Percentiles rank a stretch among this genome's conserved stretches.
Conservation (phyloP, 2,113 vertebrate genomes). For the Zeus faber region DNA sequence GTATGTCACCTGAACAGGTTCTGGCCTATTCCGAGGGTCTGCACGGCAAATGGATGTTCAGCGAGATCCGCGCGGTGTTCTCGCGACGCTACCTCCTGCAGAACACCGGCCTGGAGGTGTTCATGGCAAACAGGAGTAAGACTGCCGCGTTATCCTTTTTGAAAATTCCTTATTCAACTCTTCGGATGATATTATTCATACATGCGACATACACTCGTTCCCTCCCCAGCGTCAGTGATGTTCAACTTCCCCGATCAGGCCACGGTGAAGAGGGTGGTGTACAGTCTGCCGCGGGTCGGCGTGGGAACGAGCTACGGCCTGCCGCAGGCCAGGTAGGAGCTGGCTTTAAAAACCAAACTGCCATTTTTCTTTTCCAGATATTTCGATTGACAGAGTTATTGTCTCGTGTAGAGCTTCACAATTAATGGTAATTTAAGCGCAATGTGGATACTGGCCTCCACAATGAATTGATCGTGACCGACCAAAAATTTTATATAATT, state of each 20-base stretch:
- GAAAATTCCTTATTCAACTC: not conserved
- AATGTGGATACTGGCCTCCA: no score
- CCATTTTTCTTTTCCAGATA: no score
- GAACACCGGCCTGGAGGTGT: conserved; percentile 95
- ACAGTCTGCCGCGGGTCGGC: conserved; percentile 95
- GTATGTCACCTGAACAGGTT: conserved; percentile 75
- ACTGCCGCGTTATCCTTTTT: conserved; percentile 15
- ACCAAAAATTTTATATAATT: no score
- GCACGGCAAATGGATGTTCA: conserved; percentile 99
- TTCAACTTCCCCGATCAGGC: conserved; percentile 99
- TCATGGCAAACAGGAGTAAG: conserved; percentile 99
- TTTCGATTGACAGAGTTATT: no score
- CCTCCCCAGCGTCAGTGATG: conserved; percentile 91
- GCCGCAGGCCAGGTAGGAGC: conserved; percentile 96
- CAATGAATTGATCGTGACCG: no score
- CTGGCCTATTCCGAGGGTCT: conserved; percentile 95
- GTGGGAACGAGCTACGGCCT: conserved; percentile 98
- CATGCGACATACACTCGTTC: no score
- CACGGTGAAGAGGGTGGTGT: conserved; percentile 97
- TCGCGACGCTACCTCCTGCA: conserved; percentile 95
- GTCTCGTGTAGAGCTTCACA: no score
- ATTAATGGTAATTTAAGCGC: no score
- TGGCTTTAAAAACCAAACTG: no score
- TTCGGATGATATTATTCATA: no score
- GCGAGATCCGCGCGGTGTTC: conserved; percentile 97